Percentiles rank a stretch among this genome's conserved stretches.
Evolutionary conservation across 2,888 invertebrate species (phyloP).

Genomic region (Neria commutata): DNA sequence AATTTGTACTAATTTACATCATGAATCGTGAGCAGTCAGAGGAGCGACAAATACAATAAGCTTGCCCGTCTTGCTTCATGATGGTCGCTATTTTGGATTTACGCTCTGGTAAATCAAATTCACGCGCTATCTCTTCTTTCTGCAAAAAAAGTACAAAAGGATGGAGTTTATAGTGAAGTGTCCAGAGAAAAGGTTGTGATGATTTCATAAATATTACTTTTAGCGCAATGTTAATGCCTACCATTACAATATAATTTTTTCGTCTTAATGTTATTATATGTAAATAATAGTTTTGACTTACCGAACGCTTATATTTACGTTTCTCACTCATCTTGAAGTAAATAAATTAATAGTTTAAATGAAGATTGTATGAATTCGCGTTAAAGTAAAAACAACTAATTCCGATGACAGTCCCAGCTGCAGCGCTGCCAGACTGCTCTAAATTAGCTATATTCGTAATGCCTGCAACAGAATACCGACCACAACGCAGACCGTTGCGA

Average conservation of each 20-base stretch:
- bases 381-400: no score
- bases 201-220: neutral
- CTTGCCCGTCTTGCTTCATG: slow-evolving; percentile 86
- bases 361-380: no score
- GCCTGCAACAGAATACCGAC: no score
- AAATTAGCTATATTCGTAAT: no score
- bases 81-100: slow-evolving; percentile 89
- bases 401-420: no score
- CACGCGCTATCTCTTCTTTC: slow-evolving; percentile 88
- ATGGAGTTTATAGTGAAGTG: neutral
- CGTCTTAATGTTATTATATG: neutral
- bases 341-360: no score
- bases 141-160: slow-evolving; percentile 35
- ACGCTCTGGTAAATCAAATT: slow-evolving; percentile 86
- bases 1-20: slow-evolving; percentile 72
- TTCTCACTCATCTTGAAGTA: slow-evolving; percentile 52
- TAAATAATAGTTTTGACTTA: slow-evolving; percentile 33
- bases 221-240: no score
- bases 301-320: slow-evolving; percentile 55
- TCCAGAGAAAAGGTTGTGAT: neutral
- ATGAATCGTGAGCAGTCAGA: slow-evolving; percentile 94
- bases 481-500: no score
- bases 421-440: no score
- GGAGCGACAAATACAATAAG: slow-evolving; percentile 93
- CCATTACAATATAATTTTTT: neutral